Evolutionary conservation across 2,888 invertebrate genomes (phyloP), one percentile per base, ranked within the genome.

Genomic region (Lampropteryx suffumata): DNA sequence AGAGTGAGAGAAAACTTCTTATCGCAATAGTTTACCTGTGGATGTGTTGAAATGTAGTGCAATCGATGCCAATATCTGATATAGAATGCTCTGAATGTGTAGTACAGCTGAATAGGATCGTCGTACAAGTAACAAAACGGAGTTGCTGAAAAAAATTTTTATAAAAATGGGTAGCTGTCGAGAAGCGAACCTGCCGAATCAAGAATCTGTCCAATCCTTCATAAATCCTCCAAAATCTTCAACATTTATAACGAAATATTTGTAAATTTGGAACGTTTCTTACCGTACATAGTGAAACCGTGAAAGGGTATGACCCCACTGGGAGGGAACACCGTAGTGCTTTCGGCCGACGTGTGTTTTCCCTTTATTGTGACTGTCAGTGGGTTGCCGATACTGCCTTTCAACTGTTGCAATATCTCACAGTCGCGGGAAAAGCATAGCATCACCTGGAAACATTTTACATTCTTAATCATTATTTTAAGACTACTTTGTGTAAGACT

Each of bases 231-330:
- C n/a, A n/a, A n/a, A n/a, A n/a, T n/a, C n/a, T n/a, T n/a, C n/a
- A n/a, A n/a, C n/a, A n/a, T n/a, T n/a, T n/a, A n/a, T n/a, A n/a
- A n/a, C n/a, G n/a, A n/a, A n/a, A n/a, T n/a, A n/a, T n/a, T n/a
- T n/a, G n/a, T n/a, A n/a, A n/a, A n/a, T n/a, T n/a, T n/a, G n/a
- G n/a, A n/a, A n/a, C n/a, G 14, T 24, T 36, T 4, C 46, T 47
- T 10, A 97, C 97, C 97, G 80, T 98, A 98, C 98, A 99, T 98
- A 12, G 98, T 96, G 81, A 99, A 98, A 0, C 98, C 98, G 79
- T 99, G 98, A 82, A 98, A 98, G 0, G 98, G 98, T 62, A 99
- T 97, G 28, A 98, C 94, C 0, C 98, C 98, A 75, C 96, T 97
- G 0, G 98, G 98, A 5, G 99, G 98, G 74, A 97, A 97, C 32